Evolutionary conservation across 2,888 invertebrate species (phyloP), one percentile per base, ranked within the genome.

Genomic region (Amblyjoppa proteus): DNA sequence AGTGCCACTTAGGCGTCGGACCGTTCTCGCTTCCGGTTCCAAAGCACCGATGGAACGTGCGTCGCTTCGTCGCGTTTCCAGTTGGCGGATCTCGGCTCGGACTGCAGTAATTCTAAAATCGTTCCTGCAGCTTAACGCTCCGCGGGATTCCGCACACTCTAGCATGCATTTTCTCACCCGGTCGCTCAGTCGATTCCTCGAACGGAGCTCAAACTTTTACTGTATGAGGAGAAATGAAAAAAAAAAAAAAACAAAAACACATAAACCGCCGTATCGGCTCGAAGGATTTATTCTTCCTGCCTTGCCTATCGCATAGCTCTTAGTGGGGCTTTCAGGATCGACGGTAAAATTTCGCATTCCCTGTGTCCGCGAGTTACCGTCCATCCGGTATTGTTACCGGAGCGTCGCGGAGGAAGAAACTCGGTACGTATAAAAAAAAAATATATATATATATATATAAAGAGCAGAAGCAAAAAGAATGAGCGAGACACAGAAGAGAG

Each of bases 1-100:
- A 87, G 85, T 85, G 79, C 75, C 85, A 87, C 87, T 87, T 87
- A 75, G 74, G 70, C 75, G 70, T 75, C 87, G 84, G 80, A 74
- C 78, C 76, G 83, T 83, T 84, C 85, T 78, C 70, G 38, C 80
- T 85, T 85, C 85, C 85, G 85, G 83, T 85, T 77, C 76, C 82
- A 74, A 73, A 73, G 74, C 66, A 73, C 71, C 71, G 81, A 81
- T 9, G 77, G 75, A 73, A 74, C 83, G 83, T 71, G 56, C 77
- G 70, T 76, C 68, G 76, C 73, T 31, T 84, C 68, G 77, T 81
- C 71, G 80, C 56, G 73, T 45, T n/a, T 28, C 61, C 68, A 53
- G 66, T 38, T 61, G 16, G 34, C 73, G 78, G 73, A 78, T 58
- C 78, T 83, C 68, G 49, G 13, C 49, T 49, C 78, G 49, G 66